phyloP scores from a whole-genome alignment of 1,140 invertebrate species.

The Aphaenogaster ashmeadi region DNA sequence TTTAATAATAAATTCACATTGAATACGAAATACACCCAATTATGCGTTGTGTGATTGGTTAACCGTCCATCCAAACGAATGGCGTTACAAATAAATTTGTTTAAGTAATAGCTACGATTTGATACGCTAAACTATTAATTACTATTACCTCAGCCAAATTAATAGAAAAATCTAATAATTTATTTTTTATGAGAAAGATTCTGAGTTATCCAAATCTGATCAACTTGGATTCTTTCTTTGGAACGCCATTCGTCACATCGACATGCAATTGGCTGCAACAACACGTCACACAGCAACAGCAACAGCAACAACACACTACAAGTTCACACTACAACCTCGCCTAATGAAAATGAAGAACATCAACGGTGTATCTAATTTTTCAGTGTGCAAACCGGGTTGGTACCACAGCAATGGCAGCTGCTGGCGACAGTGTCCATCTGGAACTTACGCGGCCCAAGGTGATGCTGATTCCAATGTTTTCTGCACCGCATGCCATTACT shows the following conservation, averaged over 20 bases:
- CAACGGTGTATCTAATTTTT: conserved; percentile 73
- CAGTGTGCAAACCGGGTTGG: conserved; percentile 72
- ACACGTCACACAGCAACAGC: conserved; percentile 1
- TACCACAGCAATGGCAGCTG: conserved; percentile 62
- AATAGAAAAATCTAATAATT: background rate
- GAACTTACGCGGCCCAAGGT: conserved; percentile 59
- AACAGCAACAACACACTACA: conserved; percentile 4
- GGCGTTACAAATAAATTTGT: background rate
- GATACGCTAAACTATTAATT: background rate
- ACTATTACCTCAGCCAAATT: background rate
- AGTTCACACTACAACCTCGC: background rate
- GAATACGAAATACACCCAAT: background rate
- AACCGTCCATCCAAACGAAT: background rate
- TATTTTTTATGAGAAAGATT: background rate
- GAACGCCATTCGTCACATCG: conserved; percentile 6
- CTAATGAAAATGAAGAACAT: conserved; percentile 17
- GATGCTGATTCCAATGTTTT: conserved; percentile 26
- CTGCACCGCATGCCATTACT: conserved; percentile 78
- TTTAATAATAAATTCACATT: background rate
- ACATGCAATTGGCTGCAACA: conserved; percentile 6
- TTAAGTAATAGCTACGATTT: background rate
- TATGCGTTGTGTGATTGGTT: background rate
- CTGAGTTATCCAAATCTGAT: background rate
- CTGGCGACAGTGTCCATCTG: conserved; percentile 62
- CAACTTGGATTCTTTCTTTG: background rate